These are phyloP conservation scores for Pygmarrhopalites habei DNA, from an alignment of 1,140 invertebrate species.

Conservation along the genomic window DNA sequence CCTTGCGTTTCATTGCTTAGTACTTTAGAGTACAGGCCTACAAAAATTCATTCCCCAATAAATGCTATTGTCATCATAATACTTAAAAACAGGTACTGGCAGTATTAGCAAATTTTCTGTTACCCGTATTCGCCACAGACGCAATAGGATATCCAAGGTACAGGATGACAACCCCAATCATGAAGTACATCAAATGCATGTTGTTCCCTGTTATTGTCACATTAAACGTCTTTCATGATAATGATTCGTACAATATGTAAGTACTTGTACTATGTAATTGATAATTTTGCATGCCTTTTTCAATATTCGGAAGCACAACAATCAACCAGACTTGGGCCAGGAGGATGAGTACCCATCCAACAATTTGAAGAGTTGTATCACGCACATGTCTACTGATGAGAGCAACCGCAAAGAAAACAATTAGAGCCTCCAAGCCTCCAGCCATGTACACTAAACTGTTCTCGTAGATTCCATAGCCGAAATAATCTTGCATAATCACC, in stretches of 20 bases:
- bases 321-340: constrained; percentile 26
- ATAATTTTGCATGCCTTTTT: constrained; percentile 3
- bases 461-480: constrained; percentile 31
- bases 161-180: constrained; percentile 26
- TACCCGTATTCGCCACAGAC: constrained; percentile 29
- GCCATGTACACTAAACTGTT: constrained; percentile 34
- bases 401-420: constrained; percentile 20
- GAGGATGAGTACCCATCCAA: constrained; percentile 24
- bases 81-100: too few relatives aligned
- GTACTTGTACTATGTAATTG: too few relatives aligned
- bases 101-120: too few relatives aligned
- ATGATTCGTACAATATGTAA: too few relatives aligned
- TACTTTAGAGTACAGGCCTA: constrained; percentile 25
- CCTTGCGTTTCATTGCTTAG: constrained; percentile 31
- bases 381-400: constrained; percentile 22
- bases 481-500: constrained; percentile 31
- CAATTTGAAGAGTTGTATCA: constrained; percentile 23
- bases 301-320: constrained; percentile 22
- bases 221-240: too few relatives aligned
- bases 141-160: constrained; percentile 32
- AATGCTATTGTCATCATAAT: too few relatives aligned
- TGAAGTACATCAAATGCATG: constrained; percentile 13
- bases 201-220: constrained; percentile 18
- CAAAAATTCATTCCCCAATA: too few relatives aligned
- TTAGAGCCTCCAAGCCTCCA: constrained; percentile 27